Evolutionary conservation across 53 echinoderm and acorn worm species (phyloP), one percentile per base, ranked within the genome.

Genomic region (Crossaster papposus): DNA sequence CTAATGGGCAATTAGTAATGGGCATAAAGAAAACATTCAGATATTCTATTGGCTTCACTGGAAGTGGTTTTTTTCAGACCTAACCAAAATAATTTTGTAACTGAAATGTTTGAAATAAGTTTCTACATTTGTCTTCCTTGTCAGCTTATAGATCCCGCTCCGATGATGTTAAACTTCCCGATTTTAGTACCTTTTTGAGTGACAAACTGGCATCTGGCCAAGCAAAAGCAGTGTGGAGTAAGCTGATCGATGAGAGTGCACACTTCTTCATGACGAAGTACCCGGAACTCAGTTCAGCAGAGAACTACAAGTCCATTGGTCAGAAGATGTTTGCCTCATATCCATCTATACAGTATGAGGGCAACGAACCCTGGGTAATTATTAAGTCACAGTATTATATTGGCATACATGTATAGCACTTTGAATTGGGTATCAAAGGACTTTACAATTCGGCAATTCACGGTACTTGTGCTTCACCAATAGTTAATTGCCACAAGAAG

Each of bases 181-280:
- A 37, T 51, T 79, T 79, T 79, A 79, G 79, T 79, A 37, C 51
- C 54, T 79, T 79, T 79, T 23, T 79, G 54, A 34, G 54, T 51
- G 79, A 79, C 51, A 34, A 79, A 79, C 54, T 79, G 12, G 79
- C 79, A 51, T 33, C 79, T 79, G 79, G 79, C 51, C 79, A 79
- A 79, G 79, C 79, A 79, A 79, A 79, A 79, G 51, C 79, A n/a
- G 79, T 79, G 28, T 79, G 79, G 79, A 79, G 79, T 53, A 79
- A 79, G 79, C 79, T 79, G 54, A 79, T 79, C 35, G 36, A 79
- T 53, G 79, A 79, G 29, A 79, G 79, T 79, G 79, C 79, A 38
- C 38, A 38, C 38, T 38, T 38, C 38, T 38, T 38, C 38, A 38
- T 38, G 38, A 38, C 81, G 18, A 53, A 80, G 36, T 51, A 80